Percentiles rank a stretch among this genome's conserved stretches.
Conservation (phyloP, 2,888 invertebrate species). For the Arge pagana region DNA sequence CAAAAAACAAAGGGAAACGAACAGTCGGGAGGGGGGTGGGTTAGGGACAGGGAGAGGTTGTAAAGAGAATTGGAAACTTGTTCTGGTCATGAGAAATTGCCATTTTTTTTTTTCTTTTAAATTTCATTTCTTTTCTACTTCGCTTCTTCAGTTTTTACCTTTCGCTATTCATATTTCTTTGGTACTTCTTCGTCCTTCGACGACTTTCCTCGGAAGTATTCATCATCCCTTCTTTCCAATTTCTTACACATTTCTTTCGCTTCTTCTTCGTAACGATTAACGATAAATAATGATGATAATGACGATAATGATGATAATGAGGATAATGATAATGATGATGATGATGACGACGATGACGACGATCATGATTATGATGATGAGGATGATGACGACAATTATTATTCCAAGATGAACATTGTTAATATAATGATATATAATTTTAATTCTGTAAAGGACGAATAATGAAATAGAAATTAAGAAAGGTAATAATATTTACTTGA, state of each 20-base stretch:
- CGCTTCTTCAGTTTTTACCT: constrained; percentile 34
- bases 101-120: constrained; percentile 46
- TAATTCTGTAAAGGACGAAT: constrained; percentile 48
- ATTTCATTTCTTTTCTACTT: constrained; percentile 42
- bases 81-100: constrained; percentile 58
- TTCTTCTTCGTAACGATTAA: constrained; percentile 12
- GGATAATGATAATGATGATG: too few relatives aligned
- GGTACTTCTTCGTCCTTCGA: too few relatives aligned
- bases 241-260: constrained; percentile 19
- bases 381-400: constrained; percentile 29
- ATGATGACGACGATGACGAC: constrained; percentile 37
- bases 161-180: too few relatives aligned
- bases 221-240: too few relatives aligned
- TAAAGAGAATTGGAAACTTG: constrained; percentile 49
- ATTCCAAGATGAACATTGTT: constrained; percentile 49
- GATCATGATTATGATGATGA: constrained; percentile 42
- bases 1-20: too few relatives aligned
- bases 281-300: constrained; percentile 42
- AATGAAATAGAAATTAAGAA: constrained; percentile 41
- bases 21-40: neutral
- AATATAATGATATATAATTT: constrained; percentile 54
- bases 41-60: constrained; percentile 20
- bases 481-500: constrained; percentile 48
- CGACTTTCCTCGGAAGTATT: too few relatives aligned
- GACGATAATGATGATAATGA: too few relatives aligned